phyloP scores from a whole-genome alignment of 2,888 invertebrate species.

The Nycteola revayana region DNA sequence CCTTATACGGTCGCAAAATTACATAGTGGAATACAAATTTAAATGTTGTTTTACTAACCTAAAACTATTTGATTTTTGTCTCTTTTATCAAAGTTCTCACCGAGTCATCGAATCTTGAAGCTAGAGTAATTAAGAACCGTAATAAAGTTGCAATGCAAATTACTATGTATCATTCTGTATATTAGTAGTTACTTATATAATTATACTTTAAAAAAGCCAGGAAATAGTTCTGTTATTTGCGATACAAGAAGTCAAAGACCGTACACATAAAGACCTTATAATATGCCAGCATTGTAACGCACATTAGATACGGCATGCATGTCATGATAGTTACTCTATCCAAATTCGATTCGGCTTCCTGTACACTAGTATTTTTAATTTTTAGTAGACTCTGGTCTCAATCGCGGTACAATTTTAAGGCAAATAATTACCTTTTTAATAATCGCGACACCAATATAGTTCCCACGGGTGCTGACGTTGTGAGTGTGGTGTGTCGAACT shows the following conservation, averaged over 20 bases:
- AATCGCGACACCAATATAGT: no score
- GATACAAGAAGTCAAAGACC: conserved; percentile 62
- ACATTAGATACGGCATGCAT: conserved; percentile 60
- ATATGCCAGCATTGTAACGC: conserved; percentile 46
- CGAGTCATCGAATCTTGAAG: conserved; percentile 25
- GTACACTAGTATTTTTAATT: conserved; percentile 23
- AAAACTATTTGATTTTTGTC: conserved; percentile 36
- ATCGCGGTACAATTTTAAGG: no score
- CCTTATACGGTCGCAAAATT: conserved; percentile 44
- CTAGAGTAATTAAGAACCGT: conserved; percentile 39
- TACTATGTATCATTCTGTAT: conserved; percentile 43
- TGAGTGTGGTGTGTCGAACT: no score
- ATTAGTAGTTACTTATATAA: conserved; percentile 34
- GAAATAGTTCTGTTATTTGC: conserved; percentile 54
- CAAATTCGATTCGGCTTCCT: conserved; percentile 38
- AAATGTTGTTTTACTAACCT: conserved; percentile 43
- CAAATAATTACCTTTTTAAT: no score
- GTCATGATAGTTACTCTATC: conserved; percentile 46
- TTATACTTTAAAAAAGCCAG: conserved; percentile 43
- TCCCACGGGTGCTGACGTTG: no score
- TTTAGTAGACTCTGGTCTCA: no score
- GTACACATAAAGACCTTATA: conserved; percentile 46
- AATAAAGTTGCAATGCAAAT: conserved; percentile 42
- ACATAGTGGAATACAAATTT: conserved; percentile 36
- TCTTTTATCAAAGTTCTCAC: conserved; percentile 32